Base-by-base conservation (phyloP, 2,888 invertebrate species). In the Chaitophorus viminalis region DNA sequence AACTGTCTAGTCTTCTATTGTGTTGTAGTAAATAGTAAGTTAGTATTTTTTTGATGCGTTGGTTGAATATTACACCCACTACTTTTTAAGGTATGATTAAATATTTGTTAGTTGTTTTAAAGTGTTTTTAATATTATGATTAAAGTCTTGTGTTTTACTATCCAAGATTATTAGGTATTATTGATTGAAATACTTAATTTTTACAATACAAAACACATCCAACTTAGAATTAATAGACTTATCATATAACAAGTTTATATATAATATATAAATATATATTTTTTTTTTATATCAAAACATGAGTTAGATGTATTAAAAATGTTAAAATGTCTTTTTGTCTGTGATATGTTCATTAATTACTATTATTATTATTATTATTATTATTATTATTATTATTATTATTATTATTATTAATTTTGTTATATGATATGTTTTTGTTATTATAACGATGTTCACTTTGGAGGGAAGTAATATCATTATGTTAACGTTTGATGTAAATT, bases 401-500 rank as follows among this genome's bases (percentile, higher is more conserved):
- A 79, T 70, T 83, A 79, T 70, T 83, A 39, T 31, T 54, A 68
- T 75, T 87, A 79, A 18, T 74, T 74, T 81, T 87, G 74, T 87
- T 87, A 74, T 81, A 60, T 72, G 18, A 70, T 87, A 81, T 87
- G 76, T 89, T 88, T 84, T 82, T 89, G 90, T 90, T 90, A 90
- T 91, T 91, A 91, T 91, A 92, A 92, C 92, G 92, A 92, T 93
- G 92, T 92, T 93, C 92, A 93, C 93, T 93, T 93, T 93, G 92
- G 92, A 93, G 92, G 92, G 92, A 92, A 93, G 93, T 93, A 93
- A 92, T 93, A 92, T 92, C 92, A 92, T 93, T 89, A 89, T 87
- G 87, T 87, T 87, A 87, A 87, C 87, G 72, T 81, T 87, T 87
- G 74, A 81, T 79, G 46, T 46, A 86, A 87, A 87, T 87, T 79